phyloP scores from a whole-genome alignment of 2,888 invertebrate genomes.

The Alcis repandata region DNA sequence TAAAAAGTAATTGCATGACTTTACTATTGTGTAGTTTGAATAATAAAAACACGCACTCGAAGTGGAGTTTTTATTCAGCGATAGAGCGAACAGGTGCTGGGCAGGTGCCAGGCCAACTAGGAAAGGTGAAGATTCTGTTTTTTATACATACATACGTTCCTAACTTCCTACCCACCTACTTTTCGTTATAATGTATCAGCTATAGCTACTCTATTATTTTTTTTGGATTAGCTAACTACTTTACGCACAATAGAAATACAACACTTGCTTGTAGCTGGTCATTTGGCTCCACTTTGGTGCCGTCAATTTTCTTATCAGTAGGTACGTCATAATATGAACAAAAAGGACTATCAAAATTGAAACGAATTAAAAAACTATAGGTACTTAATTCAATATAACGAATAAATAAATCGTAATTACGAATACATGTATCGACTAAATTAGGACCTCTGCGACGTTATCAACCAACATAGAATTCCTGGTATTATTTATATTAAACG shows the following conservation, averaged over 20 bases:
- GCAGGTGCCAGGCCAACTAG: conserved; percentile 39
- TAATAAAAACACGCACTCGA: conserved; percentile 16
- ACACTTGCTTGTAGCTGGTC: too few species aligned
- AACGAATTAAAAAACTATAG: too few species aligned
- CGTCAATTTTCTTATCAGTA: too few species aligned
- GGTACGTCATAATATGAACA: too few species aligned
- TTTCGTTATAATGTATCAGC: too few species aligned
- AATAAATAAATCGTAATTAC: too few species aligned
- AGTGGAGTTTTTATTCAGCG: conserved; percentile 20
- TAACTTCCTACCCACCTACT: background rate
- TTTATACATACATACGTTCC: background rate
- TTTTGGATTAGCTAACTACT: too few species aligned
- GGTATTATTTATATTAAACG: background rate
- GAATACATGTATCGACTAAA: background rate
- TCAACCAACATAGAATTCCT: background rate
- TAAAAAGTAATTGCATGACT: conserved; percentile 11
- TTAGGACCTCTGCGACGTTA: background rate
- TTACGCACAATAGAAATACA: too few species aligned
- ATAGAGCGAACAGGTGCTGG: conserved; percentile 33
- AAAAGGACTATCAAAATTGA: too few species aligned
- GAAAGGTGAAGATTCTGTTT: conserved; percentile 28
- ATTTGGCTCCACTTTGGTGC: too few species aligned
- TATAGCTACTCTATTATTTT: too few species aligned
- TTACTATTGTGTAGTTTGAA: conserved; percentile 21
- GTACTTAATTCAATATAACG: too few species aligned